These are phyloP conservation scores for Macrophya annulata DNA, from an alignment of 2,888 invertebrate genomes.

Conservation along the genomic window DNA sequence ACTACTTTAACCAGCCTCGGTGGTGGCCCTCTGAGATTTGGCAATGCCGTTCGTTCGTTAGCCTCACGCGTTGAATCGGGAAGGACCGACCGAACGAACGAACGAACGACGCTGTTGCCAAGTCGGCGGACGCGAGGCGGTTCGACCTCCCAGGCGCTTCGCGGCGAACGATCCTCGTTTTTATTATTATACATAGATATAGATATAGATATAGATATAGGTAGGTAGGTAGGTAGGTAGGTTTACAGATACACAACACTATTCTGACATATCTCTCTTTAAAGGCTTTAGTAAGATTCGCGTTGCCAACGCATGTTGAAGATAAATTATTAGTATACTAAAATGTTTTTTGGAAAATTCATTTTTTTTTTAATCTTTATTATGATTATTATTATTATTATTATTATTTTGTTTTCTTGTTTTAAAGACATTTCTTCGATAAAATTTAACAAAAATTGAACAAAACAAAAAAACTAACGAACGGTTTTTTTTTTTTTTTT, in stretches of 20 bases:
- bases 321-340: too few relatives aligned
- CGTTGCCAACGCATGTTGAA: not conserved
- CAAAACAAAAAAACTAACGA: too few relatives aligned
- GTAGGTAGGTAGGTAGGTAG: not conserved
- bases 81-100: not conserved
- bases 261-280: slow-evolving; percentile 39
- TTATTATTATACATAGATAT: slow-evolving; percentile 14
- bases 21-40: slow-evolving; percentile 32
- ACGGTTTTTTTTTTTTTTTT: too few relatives aligned
- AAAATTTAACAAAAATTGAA: too few relatives aligned
- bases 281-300: slow-evolving; percentile 8
- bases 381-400: too few relatives aligned
- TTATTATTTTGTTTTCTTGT: too few relatives aligned
- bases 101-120: slow-evolving; percentile 27
- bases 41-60: slow-evolving; percentile 55
- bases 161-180: slow-evolving; percentile 4
- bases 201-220: not conserved
- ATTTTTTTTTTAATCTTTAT: not conserved
- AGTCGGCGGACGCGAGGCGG: not conserved
- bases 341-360: not conserved
- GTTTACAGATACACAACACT: not conserved
- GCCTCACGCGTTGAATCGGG: slow-evolving; percentile 37
- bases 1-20: not conserved
- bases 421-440: too few relatives aligned
- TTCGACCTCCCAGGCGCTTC: slow-evolving; percentile 32